Evolutionary conservation across 2,113 vertebrate genomes (phyloP).

Genomic region (Plecturocebus donacophilus): DNA sequence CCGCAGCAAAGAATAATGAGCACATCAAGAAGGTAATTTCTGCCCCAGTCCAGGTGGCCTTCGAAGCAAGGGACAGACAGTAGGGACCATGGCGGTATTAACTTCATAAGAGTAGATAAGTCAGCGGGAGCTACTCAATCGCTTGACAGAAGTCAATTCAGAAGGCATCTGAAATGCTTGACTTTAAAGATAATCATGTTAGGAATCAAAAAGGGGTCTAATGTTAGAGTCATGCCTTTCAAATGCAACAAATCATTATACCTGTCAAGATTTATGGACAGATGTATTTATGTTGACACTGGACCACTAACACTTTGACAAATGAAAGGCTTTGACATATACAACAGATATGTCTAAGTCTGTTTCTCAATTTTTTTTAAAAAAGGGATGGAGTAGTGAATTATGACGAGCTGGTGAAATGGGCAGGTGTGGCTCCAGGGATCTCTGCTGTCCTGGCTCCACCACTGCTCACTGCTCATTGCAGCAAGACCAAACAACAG

Average conservation of each 20-base stretch:
- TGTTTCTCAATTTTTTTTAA: conserved; percentile 79
- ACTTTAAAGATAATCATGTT: conserved; percentile 86
- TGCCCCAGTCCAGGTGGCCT: conserved; percentile 74
- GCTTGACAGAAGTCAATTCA: conserved; percentile 87
- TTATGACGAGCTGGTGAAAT: conserved; percentile 76
- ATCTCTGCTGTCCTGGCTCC: neutral
- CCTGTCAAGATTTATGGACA: conserved; percentile 89
- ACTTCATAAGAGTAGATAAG: conserved; percentile 82
- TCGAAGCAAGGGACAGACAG: conserved; percentile 81
- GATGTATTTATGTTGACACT: conserved; percentile 89
- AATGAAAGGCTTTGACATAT: conserved; percentile 87
- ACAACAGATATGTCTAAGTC: conserved; percentile 83
- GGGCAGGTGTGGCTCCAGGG: conserved; percentile 66
- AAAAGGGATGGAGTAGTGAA: conserved; percentile 75
- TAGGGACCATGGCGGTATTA: conserved; percentile 79
- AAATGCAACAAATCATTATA: conserved; percentile 88
- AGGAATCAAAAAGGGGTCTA: conserved; percentile 86
- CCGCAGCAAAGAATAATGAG: conserved; percentile 65
- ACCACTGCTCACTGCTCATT: conserved; percentile 23
- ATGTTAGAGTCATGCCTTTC: conserved; percentile 87
- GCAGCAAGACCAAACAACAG: conserved; percentile 7
- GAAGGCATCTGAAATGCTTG: conserved; percentile 84
- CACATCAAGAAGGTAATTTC: conserved; percentile 17
- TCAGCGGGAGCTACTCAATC: conserved; percentile 82
- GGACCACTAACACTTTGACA: conserved; percentile 86